Percentiles rank a stretch among this genome's conserved stretches.
phyloP scores from a whole-genome alignment of 2,113 vertebrate genomes.

The Hydrolagus affinis region DNA sequence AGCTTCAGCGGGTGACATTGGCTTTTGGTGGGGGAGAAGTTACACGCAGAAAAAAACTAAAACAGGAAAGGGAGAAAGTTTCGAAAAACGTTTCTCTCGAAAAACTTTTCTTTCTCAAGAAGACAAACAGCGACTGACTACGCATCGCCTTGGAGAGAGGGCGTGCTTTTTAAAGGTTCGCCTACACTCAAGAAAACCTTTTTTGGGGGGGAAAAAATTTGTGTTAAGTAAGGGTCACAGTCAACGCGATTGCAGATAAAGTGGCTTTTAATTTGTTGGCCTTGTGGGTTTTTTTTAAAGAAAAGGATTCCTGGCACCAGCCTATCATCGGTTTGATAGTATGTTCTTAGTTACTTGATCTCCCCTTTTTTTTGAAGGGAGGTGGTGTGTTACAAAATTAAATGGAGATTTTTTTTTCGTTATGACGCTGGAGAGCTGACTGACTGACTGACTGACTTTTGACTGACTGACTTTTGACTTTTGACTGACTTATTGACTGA shows the following conservation, averaged over 20 bases:
- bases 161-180: not conserved
- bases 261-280: slow-evolving; percentile 1
- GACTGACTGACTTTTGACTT: too few relatives aligned
- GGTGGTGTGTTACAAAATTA: not conserved
- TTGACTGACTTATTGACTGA: too few relatives aligned
- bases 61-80: too few relatives aligned
- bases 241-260: not conserved
- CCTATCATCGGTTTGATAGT: slow-evolving; percentile 10
- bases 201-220: not conserved
- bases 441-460: too few relatives aligned
- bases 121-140: not conserved
- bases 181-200: not conserved
- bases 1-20: not conserved
- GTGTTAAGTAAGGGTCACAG: slow-evolving; percentile 1
- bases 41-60: not conserved
- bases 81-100: not conserved
- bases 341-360: not conserved
- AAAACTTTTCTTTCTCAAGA: not conserved
- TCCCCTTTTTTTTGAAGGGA: not conserved
- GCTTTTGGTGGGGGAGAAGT: slow-evolving; percentile 10
- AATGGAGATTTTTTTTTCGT: not conserved
- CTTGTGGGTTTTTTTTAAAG: not conserved
- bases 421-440: not conserved
- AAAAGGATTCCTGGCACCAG: not conserved
- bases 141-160: not conserved